phyloP scores from a whole-genome alignment of 2,797 vertebrate genomes.

The Threskiornis aethiopicus region DNA sequence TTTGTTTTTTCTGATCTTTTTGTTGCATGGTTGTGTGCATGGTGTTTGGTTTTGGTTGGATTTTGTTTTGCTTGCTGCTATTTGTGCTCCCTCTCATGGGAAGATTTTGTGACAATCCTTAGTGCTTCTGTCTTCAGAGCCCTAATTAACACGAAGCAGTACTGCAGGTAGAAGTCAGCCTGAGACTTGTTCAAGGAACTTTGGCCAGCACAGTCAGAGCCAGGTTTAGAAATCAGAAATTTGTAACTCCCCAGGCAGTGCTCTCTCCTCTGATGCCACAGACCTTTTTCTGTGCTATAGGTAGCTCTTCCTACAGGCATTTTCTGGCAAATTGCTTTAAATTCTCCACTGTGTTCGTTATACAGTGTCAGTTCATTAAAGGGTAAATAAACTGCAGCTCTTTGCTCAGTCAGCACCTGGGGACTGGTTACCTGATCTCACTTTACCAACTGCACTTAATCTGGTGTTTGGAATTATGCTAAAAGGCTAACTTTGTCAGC shows the following conservation, averaged over 20 bases:
- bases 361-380: conserved; percentile 14
- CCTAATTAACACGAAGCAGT: background rate
- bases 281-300: background rate
- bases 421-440: background rate
- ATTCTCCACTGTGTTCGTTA: background rate
- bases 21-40: background rate
- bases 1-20: background rate
- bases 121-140: background rate
- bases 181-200: background rate
- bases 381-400: background rate
- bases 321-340: background rate
- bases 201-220: background rate
- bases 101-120: background rate
- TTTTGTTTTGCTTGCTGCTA: background rate
- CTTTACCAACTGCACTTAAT: background rate
- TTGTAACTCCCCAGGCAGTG: background rate
- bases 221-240: background rate
- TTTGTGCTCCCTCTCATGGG: background rate
- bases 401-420: conserved; percentile 12
- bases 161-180: background rate
- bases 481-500: conserved; percentile 32
- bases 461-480: background rate
- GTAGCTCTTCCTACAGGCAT: background rate
- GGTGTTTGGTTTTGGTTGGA: background rate
- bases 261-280: background rate